A percentile compares a stretch with the other conserved stretches of the same genome.
Evolutionary conservation across 1,140 invertebrate species (phyloP).

Genomic region (Apis florea): DNA sequence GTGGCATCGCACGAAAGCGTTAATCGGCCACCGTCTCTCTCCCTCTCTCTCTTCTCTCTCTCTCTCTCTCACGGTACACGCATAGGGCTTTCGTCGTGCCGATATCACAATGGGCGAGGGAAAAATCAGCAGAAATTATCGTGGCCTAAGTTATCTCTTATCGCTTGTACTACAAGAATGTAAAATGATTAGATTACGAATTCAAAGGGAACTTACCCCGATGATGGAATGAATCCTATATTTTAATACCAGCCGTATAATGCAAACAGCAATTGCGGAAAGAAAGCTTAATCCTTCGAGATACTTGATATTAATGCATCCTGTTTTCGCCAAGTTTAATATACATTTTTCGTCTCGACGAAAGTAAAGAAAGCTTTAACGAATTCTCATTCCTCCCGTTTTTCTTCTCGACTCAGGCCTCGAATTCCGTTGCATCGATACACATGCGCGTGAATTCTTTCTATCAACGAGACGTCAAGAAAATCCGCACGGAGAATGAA

Average conservation of each 20-base stretch:
- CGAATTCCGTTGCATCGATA: too few species aligned
- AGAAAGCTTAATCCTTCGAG: not conserved
- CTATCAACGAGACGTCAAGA: too few species aligned
- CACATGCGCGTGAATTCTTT: too few species aligned
- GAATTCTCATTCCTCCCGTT: too few species aligned
- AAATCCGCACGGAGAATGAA: too few species aligned
- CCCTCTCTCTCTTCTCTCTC: constrained; percentile 11
- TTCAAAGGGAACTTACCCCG: not conserved
- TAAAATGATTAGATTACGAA: constrained; percentile 26
- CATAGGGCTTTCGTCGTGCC: constrained; percentile 30
- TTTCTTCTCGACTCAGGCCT: too few species aligned
- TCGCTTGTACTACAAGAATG: constrained; percentile 48
- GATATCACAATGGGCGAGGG: constrained; percentile 16
- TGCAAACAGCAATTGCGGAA: constrained; percentile 32
- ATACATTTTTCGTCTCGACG: too few species aligned
- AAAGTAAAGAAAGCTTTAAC: too few species aligned
- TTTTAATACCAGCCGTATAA: not conserved
- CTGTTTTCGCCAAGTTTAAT: too few species aligned
- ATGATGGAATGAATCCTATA: not conserved
- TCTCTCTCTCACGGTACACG: not conserved
- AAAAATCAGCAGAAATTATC: constrained; percentile 53
- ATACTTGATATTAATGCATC: too few species aligned
- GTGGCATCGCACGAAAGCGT: constrained; percentile 55
- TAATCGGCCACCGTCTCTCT: constrained; percentile 38
- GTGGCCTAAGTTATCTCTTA: constrained; percentile 48